Base-by-base conservation (phyloP, 2,888 invertebrate genomes). In the Nebria brevicollis region DNA sequence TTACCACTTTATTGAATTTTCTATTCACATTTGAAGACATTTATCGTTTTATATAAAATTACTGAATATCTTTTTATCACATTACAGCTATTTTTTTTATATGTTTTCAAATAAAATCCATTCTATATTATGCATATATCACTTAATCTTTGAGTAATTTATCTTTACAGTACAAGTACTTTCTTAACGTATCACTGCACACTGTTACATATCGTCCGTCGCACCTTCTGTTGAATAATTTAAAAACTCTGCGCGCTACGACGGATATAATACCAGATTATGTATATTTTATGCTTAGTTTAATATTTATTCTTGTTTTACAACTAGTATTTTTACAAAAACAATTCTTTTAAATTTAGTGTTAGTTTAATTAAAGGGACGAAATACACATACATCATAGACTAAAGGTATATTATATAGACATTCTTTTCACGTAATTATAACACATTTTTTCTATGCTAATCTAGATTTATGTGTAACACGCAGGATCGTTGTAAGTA, bases 401-500 rank as follows among this genome's bases (percentile, higher is more conserved):
- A 54, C 54, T 13, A 54, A 54, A 54, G 54, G 54, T 34, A 34
- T 34, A 34, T 34, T 66, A 66, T 70, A 70, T 26, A 70, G 70
- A 70, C 70, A 70, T 70, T 70, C 70, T 70, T 70, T 70, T 34
- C 34, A 25, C 34, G 11, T 70, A 11, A 26, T 26, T 70, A 34
- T 70, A 70, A 70, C 34, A 26, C 25, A 25, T 13, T 34, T 26
- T 25, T 70, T 70, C 34, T 26, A 25, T 13, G 70, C 20, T 70
- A 70, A 70, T 70, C 70, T 70, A 26, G 70, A 70, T 70, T 70
- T 70, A 25, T 70, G 25, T 25, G 34, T 70, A 70, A 25, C 54
- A 54, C 25, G 70, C 70, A 34, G 70, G 13, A 70, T 70, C 25
- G 70, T 70, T 26, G 70, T 70, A 70, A 34, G 70, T 70, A 70